These are phyloP conservation scores for Catharus fuscescens DNA, from an alignment of 2,113 vertebrate species.

Conservation along the genomic window DNA sequence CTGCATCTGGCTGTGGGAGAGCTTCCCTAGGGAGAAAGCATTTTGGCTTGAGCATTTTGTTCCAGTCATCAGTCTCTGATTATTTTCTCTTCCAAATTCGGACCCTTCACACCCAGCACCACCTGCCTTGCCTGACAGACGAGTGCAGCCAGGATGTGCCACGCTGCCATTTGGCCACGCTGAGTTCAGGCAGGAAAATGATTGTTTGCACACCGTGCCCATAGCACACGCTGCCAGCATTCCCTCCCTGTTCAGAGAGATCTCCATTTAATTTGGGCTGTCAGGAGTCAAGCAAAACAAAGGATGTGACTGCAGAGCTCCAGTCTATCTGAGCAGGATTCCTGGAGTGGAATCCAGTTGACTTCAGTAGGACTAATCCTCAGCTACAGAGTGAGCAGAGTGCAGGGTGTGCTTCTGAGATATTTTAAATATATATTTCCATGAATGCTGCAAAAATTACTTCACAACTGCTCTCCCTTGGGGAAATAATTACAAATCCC, in stretches of 20 bases:
- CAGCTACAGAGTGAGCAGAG: neutral
- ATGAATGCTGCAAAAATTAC: neutral
- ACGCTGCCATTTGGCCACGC: neutral
- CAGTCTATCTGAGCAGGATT: neutral
- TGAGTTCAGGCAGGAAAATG: neutral
- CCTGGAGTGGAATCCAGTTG: neutral
- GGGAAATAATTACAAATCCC: neutral
- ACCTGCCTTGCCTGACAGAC: neutral
- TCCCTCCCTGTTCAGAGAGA: neutral
- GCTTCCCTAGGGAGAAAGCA: neutral
- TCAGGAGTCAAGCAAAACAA: slow-evolving; percentile 15
- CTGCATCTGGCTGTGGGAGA: slow-evolving; percentile 2
- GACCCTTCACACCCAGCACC: neutral
- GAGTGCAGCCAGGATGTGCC: neutral
- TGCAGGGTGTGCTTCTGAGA: neutral
- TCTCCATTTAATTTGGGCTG: neutral
- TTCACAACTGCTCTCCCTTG: neutral
- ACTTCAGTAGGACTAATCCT: neutral
- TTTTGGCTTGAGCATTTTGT: slow-evolving; percentile 14
- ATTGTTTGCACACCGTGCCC: neutral
- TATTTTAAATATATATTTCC: neutral
- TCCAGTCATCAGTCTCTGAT: neutral
- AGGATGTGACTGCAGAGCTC: neutral
- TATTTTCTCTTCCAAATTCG: slow-evolving; percentile 23
- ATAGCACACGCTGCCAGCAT: neutral